Evolutionary conservation across 64 coral and sea anemone genomes (phyloP).

Genomic region (Astreopora myriophthalma): DNA sequence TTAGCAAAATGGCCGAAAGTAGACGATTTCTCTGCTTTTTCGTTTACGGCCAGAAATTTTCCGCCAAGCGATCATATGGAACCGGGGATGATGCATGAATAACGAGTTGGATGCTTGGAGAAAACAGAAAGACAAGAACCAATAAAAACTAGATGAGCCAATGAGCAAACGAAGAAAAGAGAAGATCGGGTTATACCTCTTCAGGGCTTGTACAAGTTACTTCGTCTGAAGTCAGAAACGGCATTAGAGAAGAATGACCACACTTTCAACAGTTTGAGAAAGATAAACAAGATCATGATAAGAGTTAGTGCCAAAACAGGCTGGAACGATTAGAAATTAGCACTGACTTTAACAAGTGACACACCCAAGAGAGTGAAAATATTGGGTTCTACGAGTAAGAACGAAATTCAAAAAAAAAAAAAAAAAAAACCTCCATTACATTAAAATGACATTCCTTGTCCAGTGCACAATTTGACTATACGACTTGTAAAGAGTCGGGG

Average conservation of each 20-base stretch:
- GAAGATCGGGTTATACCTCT: neutral
- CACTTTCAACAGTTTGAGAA: neutral
- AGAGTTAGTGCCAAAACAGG: neutral
- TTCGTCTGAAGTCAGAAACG: neutral
- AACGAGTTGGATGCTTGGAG: neutral
- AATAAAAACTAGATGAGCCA: neutral
- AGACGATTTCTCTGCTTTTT: no score
- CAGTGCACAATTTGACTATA: no score
- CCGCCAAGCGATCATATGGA: no score
- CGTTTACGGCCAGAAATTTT: no score
- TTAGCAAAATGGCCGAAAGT: no score
- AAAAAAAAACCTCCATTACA: no score
- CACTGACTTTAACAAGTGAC: neutral
- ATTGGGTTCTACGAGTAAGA: neutral
- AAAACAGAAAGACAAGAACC: neutral
- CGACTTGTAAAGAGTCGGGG: no score
- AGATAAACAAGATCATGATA: neutral
- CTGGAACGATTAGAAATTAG: no score
- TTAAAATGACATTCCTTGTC: no score
- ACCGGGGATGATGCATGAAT: no score
- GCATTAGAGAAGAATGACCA: neutral
- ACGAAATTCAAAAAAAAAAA: no score
- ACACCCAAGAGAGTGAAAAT: neutral
- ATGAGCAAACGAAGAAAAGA: neutral
- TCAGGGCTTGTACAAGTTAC: constrained; percentile 8